Conservation (phyloP, 2,888 invertebrate species). For the Aporophyla nigra region DNA sequence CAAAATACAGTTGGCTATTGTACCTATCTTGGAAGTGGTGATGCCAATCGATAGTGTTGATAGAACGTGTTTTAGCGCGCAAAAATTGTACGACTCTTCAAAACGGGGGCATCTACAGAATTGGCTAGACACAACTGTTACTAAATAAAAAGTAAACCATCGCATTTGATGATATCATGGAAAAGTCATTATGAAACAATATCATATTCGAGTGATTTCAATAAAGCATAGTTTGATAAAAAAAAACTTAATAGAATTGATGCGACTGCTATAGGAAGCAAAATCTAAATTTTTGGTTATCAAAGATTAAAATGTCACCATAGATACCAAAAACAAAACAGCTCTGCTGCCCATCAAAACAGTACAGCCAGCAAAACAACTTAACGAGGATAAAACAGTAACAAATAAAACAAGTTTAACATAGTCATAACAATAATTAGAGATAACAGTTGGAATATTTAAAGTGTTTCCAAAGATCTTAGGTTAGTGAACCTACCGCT, state of each 20-base stretch:
- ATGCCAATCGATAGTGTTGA: conserved; percentile 51
- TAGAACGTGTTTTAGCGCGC: conserved; percentile 62
- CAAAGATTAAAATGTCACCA: not conserved
- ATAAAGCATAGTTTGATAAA: not conserved
- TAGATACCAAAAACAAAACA: not conserved
- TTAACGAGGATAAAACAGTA: conserved; percentile 7
- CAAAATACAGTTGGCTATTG: conserved; percentile 55
- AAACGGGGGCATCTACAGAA: conserved; percentile 63
- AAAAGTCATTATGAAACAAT: conserved; percentile 49
- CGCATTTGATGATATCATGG: conserved; percentile 53
- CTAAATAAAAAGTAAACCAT: conserved; percentile 52
- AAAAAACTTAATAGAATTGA: not conserved
- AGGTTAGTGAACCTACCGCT: conserved; percentile 74
- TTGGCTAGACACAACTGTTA: conserved; percentile 59
- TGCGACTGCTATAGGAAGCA: not conserved
- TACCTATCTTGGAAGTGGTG: conserved; percentile 34
- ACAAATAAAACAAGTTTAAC: conserved; percentile 33
- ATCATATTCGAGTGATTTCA: conserved; percentile 18
- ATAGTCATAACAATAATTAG: conserved; percentile 40
- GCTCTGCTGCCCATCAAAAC: not conserved
- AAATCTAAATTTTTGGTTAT: not conserved
- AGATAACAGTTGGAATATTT: conserved; percentile 60
- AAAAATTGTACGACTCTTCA: conserved; percentile 60
- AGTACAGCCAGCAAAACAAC: not conserved
- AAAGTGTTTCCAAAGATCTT: conserved; percentile 67